A percentile compares a stretch with the other conserved stretches of the same genome.
These are phyloP conservation scores for Poecilus cupreus DNA, from an alignment of 2,888 invertebrate species.

Conservation along the genomic window DNA sequence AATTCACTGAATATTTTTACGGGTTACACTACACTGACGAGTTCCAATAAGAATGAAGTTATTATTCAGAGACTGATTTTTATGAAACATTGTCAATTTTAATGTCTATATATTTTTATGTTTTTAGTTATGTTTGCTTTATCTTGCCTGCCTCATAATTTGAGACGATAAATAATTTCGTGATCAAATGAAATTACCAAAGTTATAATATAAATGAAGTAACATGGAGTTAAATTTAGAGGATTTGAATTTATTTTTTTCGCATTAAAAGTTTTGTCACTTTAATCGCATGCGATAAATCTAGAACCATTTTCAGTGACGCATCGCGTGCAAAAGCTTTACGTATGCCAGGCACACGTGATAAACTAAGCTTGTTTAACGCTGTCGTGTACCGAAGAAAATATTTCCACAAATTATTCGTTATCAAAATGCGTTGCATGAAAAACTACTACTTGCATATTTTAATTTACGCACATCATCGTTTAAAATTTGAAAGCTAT, in stretches of 20 bases:
- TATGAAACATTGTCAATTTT: too few relatives aligned
- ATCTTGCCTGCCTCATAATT: too few relatives aligned
- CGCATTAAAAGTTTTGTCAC: conserved; percentile 4
- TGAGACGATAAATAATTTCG: background rate
- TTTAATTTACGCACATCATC: background rate
- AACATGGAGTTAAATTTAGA: background rate
- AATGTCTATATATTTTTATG: too few relatives aligned
- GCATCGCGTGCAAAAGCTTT: background rate
- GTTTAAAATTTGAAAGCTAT: background rate
- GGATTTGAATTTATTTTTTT: background rate
- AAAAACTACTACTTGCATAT: background rate
- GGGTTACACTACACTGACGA: too few relatives aligned
- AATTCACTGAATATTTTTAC: too few relatives aligned
- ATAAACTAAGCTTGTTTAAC: background rate
- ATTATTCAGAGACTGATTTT: too few relatives aligned
- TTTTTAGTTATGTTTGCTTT: too few relatives aligned
- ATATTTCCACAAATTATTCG: background rate
- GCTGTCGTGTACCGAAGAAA: background rate
- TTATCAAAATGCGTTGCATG: background rate
- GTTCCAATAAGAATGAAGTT: too few relatives aligned
- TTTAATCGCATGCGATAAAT: background rate
- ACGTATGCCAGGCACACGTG: background rate
- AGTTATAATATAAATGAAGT: background rate
- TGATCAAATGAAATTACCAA: background rate
- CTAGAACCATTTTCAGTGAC: background rate